These are phyloP conservation scores for Anseranas semipalmata DNA, from an alignment of 2,113 vertebrate genomes.

Conservation along the genomic window DNA sequence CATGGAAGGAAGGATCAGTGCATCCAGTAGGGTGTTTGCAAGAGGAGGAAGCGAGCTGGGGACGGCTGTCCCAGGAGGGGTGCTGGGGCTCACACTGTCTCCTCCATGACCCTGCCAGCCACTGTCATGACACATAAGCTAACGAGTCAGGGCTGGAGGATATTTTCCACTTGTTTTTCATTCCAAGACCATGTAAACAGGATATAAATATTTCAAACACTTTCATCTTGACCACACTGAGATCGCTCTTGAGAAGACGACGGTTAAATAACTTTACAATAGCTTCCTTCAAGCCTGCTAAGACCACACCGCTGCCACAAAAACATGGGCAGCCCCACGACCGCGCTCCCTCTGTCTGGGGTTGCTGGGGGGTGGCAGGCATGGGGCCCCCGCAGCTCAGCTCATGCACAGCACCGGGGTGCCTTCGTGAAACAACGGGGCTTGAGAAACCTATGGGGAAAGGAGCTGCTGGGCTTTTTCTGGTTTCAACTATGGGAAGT, in stretches of 20 bases:
- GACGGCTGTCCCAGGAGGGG: neutral
- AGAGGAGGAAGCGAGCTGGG: neutral
- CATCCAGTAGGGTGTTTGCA: neutral
- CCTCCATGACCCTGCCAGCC: neutral
- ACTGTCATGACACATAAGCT: neutral
- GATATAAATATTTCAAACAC: constrained; percentile 26
- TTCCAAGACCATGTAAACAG: constrained; percentile 28
- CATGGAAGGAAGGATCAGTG: neutral
- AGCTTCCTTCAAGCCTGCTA: neutral
- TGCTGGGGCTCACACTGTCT: neutral
- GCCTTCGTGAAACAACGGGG: constrained; percentile 44
- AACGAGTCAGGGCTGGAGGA: neutral
- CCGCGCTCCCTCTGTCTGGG: too few species aligned
- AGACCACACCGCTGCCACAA: neutral
- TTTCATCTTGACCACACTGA: neutral
- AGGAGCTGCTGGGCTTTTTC: neutral
- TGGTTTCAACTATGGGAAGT: neutral
- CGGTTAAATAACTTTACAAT: constrained; percentile 19
- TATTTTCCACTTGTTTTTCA: neutral
- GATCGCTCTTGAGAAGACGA: constrained; percentile 25
- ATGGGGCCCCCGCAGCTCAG: neutral
- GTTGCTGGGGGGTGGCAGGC: fast-evolving
- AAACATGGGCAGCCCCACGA: fast-evolving
- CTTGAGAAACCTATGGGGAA: neutral
- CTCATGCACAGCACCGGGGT: neutral